Evolutionary conservation across 2,888 invertebrate genomes (phyloP).

Genomic region (Mystacides longicornis): DNA sequence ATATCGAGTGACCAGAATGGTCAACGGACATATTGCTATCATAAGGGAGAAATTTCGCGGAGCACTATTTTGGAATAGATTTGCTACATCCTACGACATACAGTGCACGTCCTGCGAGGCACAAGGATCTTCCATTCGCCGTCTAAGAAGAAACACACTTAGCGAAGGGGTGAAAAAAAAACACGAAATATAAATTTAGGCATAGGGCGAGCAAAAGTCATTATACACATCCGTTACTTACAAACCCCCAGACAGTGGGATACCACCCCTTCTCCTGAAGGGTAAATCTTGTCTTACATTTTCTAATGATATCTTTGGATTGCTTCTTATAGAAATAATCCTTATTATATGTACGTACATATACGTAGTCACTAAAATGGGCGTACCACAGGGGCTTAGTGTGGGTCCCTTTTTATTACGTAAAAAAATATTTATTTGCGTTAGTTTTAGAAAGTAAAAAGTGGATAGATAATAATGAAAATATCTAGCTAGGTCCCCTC

Average conservation of each 20-base stretch:
- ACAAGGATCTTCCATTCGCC: background rate
- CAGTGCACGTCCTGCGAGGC: background rate
- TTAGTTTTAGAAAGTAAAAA: no score
- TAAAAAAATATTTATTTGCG: no score
- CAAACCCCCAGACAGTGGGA: conserved; percentile 30
- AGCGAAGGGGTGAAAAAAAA: conserved; percentile 34
- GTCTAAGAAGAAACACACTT: conserved; percentile 7
- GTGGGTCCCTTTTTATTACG: no score
- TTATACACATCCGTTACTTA: conserved; percentile 49
- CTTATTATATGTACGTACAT: background rate
- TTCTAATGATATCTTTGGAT: conserved; percentile 17
- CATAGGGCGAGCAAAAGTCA: conserved; percentile 37
- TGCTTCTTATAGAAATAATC: background rate
- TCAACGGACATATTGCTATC: no score
- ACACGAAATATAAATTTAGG: conserved; percentile 40
- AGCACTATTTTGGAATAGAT: background rate
- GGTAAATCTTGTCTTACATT: conserved; percentile 26
- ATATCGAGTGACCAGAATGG: no score
- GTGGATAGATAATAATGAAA: no score
- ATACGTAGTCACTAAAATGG: background rate
- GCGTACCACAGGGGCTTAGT: no score
- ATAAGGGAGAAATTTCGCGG: no score
- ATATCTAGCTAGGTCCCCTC: no score
- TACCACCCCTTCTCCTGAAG: conserved; percentile 35
- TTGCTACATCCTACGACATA: background rate